Base-by-base conservation (phyloP, 2,113 vertebrate genomes). In the Clarias batrachus region DNA sequence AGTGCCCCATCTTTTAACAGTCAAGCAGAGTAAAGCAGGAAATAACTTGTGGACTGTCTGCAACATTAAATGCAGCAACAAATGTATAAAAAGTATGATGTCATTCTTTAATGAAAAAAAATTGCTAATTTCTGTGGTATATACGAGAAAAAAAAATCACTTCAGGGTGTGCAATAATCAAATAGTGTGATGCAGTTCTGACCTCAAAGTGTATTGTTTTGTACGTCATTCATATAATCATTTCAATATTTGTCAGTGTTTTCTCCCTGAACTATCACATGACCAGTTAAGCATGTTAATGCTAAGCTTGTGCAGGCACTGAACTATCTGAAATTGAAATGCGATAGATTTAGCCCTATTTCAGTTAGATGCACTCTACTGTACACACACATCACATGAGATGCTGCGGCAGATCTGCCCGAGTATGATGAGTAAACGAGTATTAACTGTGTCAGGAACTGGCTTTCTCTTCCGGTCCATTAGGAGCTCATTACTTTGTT, bases 401-500 rank as follows among this genome's bases (percentile, higher is more conserved):
- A 25, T 74, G 37, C 37, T 25, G 56, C 17, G 57, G 57, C 68
- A 63, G 37, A 37, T 56, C 56, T 74, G 27, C 17, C 74, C 33
- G 48, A 48, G 48, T 8, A 48, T 48, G 48, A 8, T 48, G 48
- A 7, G 48, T 30, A 63, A 27, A 86, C 48, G 56, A 19, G 16
- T 79, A 4, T 79, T 57, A 33, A 27, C 54, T 59, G 27, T 79
- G 27, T 80, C 25, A 71, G 48, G 5, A 16, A 10, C 65, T 81
- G 10, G 41, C 68, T 82, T 74, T 71, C 14, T 19, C 14, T 86
- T 41, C 63, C 84, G 48, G 80, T 85, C 65, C 57, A n/a, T n/a
- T 71, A 62, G 66, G 3, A 62, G 33, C 57, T 84, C 65, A 82
- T 57, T 82, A 82, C 85, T 87, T 48, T 27, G 7, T 23, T 81